These are phyloP conservation scores for Epinephelus awoara DNA, from an alignment of 2,797 vertebrate species.

Conservation along the genomic window DNA sequence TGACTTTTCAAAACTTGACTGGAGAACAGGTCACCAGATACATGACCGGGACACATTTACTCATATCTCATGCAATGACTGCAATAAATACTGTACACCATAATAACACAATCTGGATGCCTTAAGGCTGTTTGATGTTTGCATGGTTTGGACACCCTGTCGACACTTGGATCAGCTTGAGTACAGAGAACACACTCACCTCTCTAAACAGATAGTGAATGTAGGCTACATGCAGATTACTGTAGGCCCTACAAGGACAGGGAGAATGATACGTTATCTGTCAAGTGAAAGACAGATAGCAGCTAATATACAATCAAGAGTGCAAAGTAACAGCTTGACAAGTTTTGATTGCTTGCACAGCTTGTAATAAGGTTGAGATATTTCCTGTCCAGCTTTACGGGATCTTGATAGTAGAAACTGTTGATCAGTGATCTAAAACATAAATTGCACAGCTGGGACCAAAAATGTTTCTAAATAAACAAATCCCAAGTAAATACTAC, in stretches of 20 bases:
- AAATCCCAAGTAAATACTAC: not conserved
- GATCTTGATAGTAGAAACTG: not conserved
- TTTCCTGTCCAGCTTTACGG: not conserved
- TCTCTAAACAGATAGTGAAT: conserved; percentile 16
- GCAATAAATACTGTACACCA: conserved; percentile 16
- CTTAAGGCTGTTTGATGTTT: conserved; percentile 36
- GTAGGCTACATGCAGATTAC: conserved; percentile 16
- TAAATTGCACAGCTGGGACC: not conserved
- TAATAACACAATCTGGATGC: conserved; percentile 19
- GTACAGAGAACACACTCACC: conserved; percentile 32
- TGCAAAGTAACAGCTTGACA: conserved; percentile 63
- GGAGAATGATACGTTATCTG: conserved; percentile 62
- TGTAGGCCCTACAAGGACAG: conserved; percentile 32
- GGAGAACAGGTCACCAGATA: not conserved
- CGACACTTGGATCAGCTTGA: conserved; percentile 15
- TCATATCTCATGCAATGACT: conserved; percentile 8
- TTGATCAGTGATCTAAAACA: conserved; percentile 1
- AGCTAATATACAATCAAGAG: conserved; percentile 33
- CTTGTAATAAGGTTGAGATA: not conserved
- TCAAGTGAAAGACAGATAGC: conserved; percentile 28
- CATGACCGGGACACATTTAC: conserved; percentile 3
- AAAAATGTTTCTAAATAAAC: not conserved
- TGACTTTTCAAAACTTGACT: conserved; percentile 26
- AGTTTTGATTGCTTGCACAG: conserved; percentile 7
- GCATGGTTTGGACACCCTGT: conserved; percentile 11